These are phyloP conservation scores for Andrena chrysosceles DNA, from an alignment of 2,888 invertebrate species.

Conservation along the genomic window DNA sequence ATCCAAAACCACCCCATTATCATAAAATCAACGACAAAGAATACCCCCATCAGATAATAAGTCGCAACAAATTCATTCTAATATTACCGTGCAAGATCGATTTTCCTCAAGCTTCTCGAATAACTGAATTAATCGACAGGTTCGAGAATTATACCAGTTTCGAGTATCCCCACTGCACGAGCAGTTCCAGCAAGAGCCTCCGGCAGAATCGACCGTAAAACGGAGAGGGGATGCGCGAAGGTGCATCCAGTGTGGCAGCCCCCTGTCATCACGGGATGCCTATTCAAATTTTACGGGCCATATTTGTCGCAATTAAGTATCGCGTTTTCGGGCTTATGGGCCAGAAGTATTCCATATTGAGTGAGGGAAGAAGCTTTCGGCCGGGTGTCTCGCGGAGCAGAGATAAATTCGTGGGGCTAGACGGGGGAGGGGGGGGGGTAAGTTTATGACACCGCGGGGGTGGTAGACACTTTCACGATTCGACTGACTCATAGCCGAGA, in stretches of 20 bases:
- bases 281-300: slow-evolving; percentile 83
- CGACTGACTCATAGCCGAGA: slow-evolving; percentile 75
- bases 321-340: slow-evolving; percentile 77
- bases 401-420: slow-evolving; percentile 70
- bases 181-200: background rate
- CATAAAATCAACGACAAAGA: no score
- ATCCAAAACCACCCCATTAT: no score
- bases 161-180: background rate
- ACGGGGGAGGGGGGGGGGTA: slow-evolving; percentile 13
- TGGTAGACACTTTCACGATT: slow-evolving; percentile 64
- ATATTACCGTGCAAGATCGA: no score
- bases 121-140: no score
- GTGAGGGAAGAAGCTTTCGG: slow-evolving; percentile 61
- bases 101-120: no score
- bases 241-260: slow-evolving; percentile 12
- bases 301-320: slow-evolving; percentile 84
- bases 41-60: no score
- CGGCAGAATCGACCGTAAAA: background rate
- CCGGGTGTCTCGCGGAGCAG: slow-evolving; percentile 64
- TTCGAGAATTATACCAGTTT: background rate
- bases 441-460: slow-evolving; percentile 75
- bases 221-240: slow-evolving; percentile 15
- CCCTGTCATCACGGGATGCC: slow-evolving; percentile 74
- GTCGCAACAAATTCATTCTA: no score
- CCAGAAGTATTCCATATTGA: slow-evolving; percentile 81